Base-by-base conservation (phyloP, 2,113 vertebrate genomes). In the Brachyhypopomus gauderio region DNA sequence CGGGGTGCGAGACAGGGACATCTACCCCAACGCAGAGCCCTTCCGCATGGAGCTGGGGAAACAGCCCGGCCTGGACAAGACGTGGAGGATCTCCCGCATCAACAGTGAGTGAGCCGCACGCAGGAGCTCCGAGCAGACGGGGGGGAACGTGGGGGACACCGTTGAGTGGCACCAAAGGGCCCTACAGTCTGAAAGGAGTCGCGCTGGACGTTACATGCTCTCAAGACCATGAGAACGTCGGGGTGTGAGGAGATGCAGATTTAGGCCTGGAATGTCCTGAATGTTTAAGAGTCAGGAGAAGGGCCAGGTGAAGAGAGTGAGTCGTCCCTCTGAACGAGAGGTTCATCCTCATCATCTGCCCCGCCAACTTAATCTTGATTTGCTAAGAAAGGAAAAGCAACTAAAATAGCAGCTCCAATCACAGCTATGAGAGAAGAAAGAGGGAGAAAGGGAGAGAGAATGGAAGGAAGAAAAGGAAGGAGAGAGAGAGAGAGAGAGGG, bases 11-110 rank as follows among this genome's bases (percentile, higher is more conserved):
- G 98, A 99, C 89, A 95, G 94, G 86, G 98, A 99, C 85, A 93
- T 98, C 17, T 90, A 93, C 5, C 97, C 96, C 52, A 98, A 98
- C 9, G 94, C 95, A 4, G 96, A 96, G 0, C 96, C 97, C 8
- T 99, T 98, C 91, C 97, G 94, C 85, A 98, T 99, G 34, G 97
- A 98, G 58, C 91, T 99, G 83, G 96, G 93, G 45, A 97, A 97
- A 83, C 96, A 96, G 82, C 92, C 92, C 0, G 94, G 93, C 59
- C 92, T 96, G 4, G 97, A 98, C 69, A 98, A 97, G 89, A 92
- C 95, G 83, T 99, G 98, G 98, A 97, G 93, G 80, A 93, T 98
- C 83, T 94, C 93, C 86, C 96, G 92, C 85, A 89, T 99, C 81
- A 99, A 99, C 91, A 95, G 98, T 99, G 90, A 98, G 96, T 94